Evolutionary conservation across 2,113 vertebrate genomes (phyloP).

Genomic region (Empidonax traillii): DNA sequence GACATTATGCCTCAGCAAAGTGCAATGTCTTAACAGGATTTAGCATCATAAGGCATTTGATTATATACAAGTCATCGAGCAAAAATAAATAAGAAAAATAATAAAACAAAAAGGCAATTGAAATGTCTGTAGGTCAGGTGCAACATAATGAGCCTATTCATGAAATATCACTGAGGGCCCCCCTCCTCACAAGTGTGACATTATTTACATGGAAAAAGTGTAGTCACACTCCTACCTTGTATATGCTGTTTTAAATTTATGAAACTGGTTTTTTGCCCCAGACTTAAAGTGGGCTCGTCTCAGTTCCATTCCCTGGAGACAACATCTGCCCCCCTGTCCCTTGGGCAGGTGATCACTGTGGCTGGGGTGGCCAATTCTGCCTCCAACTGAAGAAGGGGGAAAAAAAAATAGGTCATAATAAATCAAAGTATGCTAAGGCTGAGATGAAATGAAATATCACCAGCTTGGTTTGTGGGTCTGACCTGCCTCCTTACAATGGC

Average conservation of each 20-base stretch:
- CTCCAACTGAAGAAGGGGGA: conserved; percentile 24
- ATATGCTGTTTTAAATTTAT: conserved; percentile 61
- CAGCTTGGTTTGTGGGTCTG: neutral
- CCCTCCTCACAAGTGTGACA: conserved; percentile 61
- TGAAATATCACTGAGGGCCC: conserved; percentile 12
- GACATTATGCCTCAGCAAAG: conserved; percentile 32
- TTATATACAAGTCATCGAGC: conserved; percentile 32
- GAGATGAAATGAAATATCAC: conserved; percentile 50
- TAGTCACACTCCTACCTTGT: conserved; percentile 49
- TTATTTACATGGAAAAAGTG: conserved; percentile 74
- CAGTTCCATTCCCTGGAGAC: conserved; percentile 42
- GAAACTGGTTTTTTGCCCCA: neutral
- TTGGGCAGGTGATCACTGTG: neutral
- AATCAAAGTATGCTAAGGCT: conserved; percentile 46
- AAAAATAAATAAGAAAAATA: conserved; percentile 50
- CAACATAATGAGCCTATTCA: conserved; percentile 72
- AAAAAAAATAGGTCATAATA: conserved; percentile 56
- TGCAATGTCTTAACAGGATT: conserved; percentile 58
- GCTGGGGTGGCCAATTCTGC: neutral
- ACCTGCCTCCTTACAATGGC: neutral
- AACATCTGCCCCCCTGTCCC: neutral
- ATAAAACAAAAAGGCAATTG: conserved; percentile 33
- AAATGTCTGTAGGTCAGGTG: conserved; percentile 68
- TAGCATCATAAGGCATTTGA: conserved; percentile 64
- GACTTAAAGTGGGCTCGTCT: conserved; percentile 17